Evolutionary conservation across 2,113 vertebrate species (phyloP).

Genomic region (Chrysochloris asiatica): DNA sequence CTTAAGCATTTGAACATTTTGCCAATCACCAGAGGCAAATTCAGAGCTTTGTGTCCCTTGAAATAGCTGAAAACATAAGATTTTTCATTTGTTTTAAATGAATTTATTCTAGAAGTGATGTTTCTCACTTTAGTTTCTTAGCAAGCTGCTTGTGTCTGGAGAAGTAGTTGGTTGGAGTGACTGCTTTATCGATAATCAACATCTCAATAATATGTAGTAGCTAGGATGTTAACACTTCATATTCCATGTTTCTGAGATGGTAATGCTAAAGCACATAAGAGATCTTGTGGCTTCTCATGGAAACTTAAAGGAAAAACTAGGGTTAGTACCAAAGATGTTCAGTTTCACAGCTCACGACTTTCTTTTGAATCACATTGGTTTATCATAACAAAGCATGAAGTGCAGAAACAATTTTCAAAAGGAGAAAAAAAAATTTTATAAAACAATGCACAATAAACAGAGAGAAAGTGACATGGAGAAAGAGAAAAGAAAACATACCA

Average conservation of each 20-base stretch:
- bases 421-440: not conserved
- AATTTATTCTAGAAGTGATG: not conserved
- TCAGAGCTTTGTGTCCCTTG: not conserved
- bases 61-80: not conserved
- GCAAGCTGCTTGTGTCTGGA: not conserved
- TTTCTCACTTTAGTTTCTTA: not conserved
- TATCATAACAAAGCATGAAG: not conserved
- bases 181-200: not conserved
- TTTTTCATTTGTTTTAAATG: not conserved
- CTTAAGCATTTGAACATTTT: not conserved
- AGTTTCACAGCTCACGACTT: not conserved
- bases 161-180: not conserved
- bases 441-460: not conserved
- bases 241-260: not conserved
- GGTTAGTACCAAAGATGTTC: not conserved
- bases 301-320: not conserved
- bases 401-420: not conserved
- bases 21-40: not conserved
- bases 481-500: rapidly evolving
- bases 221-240: not conserved
- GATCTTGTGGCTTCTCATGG: not conserved
- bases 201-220: not conserved
- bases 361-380: not conserved
- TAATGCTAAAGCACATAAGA: rapidly evolving
- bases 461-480: not conserved